A percentile compares a stretch with the other conserved stretches of the same genome.
phyloP scores from a whole-genome alignment of 1,140 invertebrate species.

The Doryteuthis pealeii region DNA sequence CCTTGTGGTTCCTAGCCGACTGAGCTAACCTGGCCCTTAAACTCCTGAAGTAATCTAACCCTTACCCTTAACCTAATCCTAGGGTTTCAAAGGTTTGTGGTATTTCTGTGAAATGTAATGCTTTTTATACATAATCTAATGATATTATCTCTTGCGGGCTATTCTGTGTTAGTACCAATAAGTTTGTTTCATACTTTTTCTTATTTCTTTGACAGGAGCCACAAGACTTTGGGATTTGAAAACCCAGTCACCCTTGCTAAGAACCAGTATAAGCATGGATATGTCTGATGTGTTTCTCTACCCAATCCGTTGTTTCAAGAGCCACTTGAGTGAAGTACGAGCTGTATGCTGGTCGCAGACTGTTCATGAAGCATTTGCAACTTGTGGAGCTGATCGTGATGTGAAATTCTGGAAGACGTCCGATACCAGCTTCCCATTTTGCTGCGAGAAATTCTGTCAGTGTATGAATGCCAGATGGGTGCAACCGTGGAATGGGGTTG shows the following conservation, averaged over 20 bases:
- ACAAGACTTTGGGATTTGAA: slow-evolving; percentile 4
- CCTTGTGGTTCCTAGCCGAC: no score
- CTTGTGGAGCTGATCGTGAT: not conserved
- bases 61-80: no score
- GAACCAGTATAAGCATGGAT: not conserved
- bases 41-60: no score
- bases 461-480: not conserved
- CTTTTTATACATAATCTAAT: no score
- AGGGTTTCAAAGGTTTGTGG: no score
- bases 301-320: slow-evolving; percentile 1
- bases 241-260: slow-evolving; percentile 5
- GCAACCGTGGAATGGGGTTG: not conserved
- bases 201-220: not conserved
- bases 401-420: slow-evolving; percentile 4
- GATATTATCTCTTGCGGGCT: no score
- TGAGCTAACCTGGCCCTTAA: no score
- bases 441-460: not conserved
- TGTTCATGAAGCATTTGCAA: not conserved
- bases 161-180: no score
- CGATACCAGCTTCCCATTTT: not conserved
- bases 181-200: no score
- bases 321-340: not conserved
- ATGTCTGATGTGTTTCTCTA: not conserved
- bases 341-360: not conserved
- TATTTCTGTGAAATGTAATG: no score